phyloP scores from a whole-genome alignment of 2,888 invertebrate species.

The Drosophila nr. perissopoda region DNA sequence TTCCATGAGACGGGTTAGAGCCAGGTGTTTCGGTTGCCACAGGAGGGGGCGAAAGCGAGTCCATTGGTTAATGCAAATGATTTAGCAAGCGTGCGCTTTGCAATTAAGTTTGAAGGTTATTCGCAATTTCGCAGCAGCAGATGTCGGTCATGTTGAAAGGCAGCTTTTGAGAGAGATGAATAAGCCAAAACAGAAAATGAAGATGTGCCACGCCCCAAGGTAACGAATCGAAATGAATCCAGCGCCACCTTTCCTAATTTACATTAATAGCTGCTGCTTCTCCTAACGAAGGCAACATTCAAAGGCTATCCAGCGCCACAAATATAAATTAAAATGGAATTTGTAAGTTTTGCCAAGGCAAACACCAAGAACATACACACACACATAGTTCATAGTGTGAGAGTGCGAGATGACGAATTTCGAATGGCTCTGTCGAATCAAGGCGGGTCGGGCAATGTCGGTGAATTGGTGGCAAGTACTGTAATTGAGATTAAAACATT shows the following conservation, averaged over 20 bases:
- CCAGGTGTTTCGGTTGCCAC: not conserved
- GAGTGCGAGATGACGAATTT: slow-evolving; percentile 12
- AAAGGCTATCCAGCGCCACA: slow-evolving; percentile 66
- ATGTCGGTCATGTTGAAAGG: slow-evolving; percentile 47
- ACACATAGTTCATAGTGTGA: not conserved
- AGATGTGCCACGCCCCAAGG: slow-evolving; percentile 42
- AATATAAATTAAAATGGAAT: slow-evolving; percentile 77
- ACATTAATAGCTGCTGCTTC: slow-evolving; percentile 69
- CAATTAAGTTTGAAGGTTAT: slow-evolving; percentile 78
- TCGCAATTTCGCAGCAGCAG: slow-evolving; percentile 21
- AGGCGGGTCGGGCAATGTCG: slow-evolving; percentile 13
- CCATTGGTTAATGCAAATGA: slow-evolving; percentile 75
- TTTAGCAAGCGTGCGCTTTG: slow-evolving; percentile 66
- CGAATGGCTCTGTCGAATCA: slow-evolving; percentile 20
- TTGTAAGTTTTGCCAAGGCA: slow-evolving; percentile 77
- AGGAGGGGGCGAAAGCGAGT: not conserved
- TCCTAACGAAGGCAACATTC: slow-evolving; percentile 62
- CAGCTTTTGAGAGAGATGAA: slow-evolving; percentile 39
- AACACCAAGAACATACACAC: slow-evolving; percentile 29
- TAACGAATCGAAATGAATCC: slow-evolving; percentile 72
- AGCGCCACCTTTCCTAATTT: slow-evolving; percentile 68
- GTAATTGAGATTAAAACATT: slow-evolving; percentile 80
- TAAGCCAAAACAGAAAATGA: slow-evolving; percentile 19
- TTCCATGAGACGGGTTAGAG: not conserved
- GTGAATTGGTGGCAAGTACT: slow-evolving; percentile 74